Evolutionary conservation across 2,113 vertebrate genomes (phyloP).

Genomic region (Oriolus oriolus): DNA sequence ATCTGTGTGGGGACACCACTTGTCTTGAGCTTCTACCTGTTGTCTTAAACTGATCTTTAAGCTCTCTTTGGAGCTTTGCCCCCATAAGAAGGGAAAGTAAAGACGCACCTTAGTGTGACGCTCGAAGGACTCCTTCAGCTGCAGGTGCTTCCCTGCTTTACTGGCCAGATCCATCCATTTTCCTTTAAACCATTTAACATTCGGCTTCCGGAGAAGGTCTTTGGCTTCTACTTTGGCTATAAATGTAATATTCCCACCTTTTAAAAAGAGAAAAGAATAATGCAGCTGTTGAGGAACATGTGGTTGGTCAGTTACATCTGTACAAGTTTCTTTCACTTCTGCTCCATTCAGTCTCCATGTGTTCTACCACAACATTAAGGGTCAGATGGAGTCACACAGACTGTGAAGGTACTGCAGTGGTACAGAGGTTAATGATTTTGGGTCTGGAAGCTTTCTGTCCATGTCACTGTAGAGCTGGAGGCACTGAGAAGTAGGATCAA

Average conservation of each 20-base stretch:
- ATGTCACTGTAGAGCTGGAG: not conserved
- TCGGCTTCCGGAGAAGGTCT: constrained; percentile 93
- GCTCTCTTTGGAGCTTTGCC: not conserved
- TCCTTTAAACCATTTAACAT: constrained; percentile 96
- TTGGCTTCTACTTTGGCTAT: constrained; percentile 94
- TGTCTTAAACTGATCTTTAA: not conserved
- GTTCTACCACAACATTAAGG: not conserved
- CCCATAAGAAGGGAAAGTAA: not conserved
- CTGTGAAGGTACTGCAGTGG: not conserved
- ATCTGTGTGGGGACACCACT: not conserved
- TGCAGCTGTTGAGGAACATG: not conserved
- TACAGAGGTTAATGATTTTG: not conserved
- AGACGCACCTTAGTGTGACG: constrained; percentile 83
- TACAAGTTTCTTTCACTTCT: not conserved
- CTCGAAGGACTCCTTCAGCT: constrained; percentile 95
- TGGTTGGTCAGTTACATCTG: not conserved
- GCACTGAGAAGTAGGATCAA: not conserved
- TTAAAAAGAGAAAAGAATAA: constrained; percentile 3
- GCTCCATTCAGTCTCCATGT: not conserved
- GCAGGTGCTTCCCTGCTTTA: constrained; percentile 96
- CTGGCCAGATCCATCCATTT: constrained; percentile 99
- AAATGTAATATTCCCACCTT: constrained; percentile 91
- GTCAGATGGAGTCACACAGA: not conserved
- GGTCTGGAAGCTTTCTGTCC: not conserved
- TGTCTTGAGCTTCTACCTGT: not conserved